A percentile compares a stretch with the other conserved stretches of the same genome.
These are phyloP conservation scores for Ammodramus savannarum DNA, from an alignment of 2,113 vertebrate genomes.

Conservation along the genomic window DNA sequence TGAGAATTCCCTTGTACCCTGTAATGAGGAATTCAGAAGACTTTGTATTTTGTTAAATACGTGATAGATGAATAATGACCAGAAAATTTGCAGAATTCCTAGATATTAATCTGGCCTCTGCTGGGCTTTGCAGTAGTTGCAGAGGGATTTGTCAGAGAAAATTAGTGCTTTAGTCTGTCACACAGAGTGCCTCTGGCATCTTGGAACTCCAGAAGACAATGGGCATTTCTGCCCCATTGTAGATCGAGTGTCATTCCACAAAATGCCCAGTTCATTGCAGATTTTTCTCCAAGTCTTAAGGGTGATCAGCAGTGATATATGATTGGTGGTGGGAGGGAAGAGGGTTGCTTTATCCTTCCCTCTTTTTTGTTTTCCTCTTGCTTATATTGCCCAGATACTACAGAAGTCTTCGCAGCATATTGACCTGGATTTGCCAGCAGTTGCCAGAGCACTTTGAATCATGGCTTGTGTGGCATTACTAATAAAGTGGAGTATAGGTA, in stretches of 20 bases:
- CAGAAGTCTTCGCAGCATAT: not conserved
- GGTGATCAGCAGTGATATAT: not conserved
- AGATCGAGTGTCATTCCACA: not conserved
- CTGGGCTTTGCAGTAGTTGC: not conserved
- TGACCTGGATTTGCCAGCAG: not conserved
- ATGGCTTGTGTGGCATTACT: not conserved
- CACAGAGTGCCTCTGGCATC: not conserved
- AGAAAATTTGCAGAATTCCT: not conserved
- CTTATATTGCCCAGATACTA: no score
- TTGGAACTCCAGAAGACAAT: not conserved
- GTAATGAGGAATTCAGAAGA: not conserved
- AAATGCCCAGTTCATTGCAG: not conserved
- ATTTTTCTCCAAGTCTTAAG: not conserved
- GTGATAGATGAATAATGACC: not conserved
- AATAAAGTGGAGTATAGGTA: not conserved
- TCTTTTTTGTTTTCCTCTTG: not conserved
- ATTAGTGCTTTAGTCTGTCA: not conserved
- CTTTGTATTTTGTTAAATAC: not conserved
- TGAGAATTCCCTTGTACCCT: not conserved
- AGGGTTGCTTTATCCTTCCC: not conserved
- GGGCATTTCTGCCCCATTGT: not conserved
- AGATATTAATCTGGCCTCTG: not conserved
- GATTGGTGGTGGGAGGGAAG: not conserved
- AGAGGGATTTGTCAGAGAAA: not conserved
- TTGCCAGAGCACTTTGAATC: not conserved